Base-by-base conservation (phyloP, 1,140 invertebrate genomes). In the Trypoxylus dichotomus region DNA sequence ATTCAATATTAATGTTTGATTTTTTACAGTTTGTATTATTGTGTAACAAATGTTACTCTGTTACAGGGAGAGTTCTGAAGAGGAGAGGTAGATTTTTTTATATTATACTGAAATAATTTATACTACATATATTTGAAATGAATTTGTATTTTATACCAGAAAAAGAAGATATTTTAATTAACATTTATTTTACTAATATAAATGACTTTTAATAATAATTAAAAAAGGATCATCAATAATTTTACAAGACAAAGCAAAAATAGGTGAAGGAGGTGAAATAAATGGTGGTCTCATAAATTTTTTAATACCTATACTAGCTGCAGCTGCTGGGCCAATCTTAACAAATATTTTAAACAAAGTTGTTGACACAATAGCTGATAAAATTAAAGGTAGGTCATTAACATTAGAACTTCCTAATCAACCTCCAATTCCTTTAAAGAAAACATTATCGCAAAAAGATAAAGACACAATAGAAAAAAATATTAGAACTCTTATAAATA, bases 91-190 rank as follows among this genome's bases (percentile, higher is more conserved):
- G 54, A 58, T 58, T 58, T 58, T n/a, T 58, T n/a, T 21, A 58
- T 58, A 58, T 58, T 58, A 58, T 58, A 58, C 54, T 58, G 54
- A 58, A 58, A 58, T 58, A 21, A 58, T 58, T 58, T 58, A 58
- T 58, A 58, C 54, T 58, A 58, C 54, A 58, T 58, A 58, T 58
- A 58, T 58, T n/a, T 58, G 54, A 58, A 58, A 58, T 58, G n/a
- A 58, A 58, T 58, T 58, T 58, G n/a, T 58, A 58, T 58, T 58
- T 58, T 58, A 58, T 58, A 58, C 15, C 54, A 58, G 54, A 58
- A 58, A 58, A 58, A n/a, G 54, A 58, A 58, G 15, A 58, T 58
- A 58, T 58, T 58, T 58, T 58, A 58, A 58, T 58, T 58, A 58
- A 58, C 54, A 58, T 58, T 58, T 58, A 58, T 58, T 58, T 58